Conservation (phyloP, 2,888 invertebrate genomes). For the Polymixis flavicincta region DNA sequence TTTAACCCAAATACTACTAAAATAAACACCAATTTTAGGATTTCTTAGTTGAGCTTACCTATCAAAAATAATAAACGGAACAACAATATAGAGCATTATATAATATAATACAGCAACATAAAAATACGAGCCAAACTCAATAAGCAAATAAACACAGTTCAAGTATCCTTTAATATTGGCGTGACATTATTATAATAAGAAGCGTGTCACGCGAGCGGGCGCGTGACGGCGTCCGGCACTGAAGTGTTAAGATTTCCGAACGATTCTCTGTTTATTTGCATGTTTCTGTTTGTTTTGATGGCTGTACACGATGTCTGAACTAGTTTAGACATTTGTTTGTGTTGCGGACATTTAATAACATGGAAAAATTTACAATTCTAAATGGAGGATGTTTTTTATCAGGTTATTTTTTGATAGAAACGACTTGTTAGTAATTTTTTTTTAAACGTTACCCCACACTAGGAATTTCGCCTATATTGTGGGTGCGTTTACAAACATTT, state of each 20-base stretch:
- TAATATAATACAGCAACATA: neutral
- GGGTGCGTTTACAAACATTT: too few species aligned
- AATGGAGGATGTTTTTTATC: neutral
- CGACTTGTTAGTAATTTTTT: too few species aligned
- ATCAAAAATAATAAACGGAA: neutral
- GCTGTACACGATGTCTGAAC: constrained; percentile 8
- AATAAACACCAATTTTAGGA: too few species aligned
- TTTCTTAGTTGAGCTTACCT: neutral
- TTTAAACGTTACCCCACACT: too few species aligned
- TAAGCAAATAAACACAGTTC: constrained; percentile 6
- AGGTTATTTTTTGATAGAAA: too few species aligned
- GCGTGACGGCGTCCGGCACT: constrained; percentile 40
- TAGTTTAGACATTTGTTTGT: constrained; percentile 10
- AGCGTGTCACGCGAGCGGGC: constrained; percentile 50
- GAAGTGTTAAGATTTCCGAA: constrained; percentile 54
- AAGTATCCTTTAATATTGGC: constrained; percentile 38
- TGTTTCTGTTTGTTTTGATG: constrained; percentile 48
- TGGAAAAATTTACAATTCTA: neutral
- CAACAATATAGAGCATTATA: neutral
- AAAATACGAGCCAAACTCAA: neutral
- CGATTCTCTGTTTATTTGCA: constrained; percentile 44
- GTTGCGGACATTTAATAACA: neutral
- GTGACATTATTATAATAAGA: constrained; percentile 57
- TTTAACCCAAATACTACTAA: too few species aligned
- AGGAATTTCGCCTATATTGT: too few species aligned